Base-by-base conservation (phyloP, 2,113 vertebrate species). In the Chauna torquata region DNA sequence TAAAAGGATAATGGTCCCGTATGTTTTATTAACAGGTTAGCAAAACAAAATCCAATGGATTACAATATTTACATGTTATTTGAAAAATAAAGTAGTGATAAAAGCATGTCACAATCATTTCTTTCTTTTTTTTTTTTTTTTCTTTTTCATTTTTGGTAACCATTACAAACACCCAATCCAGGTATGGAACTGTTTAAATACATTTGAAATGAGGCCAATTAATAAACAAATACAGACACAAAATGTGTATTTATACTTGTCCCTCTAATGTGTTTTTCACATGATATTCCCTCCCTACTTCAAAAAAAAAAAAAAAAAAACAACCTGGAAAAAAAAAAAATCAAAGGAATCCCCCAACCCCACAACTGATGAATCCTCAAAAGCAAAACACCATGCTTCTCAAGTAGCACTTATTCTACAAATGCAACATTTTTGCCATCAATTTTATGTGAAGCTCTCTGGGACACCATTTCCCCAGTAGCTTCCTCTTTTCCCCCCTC, bases 21-120 rank as follows among this genome's bases (percentile, higher is more conserved):
- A 99, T 98, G 62, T 99, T 99, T 99, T 99, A 99, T 99, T 99
- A 99, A 99, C 99, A 99, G 99, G 99, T 99, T 99, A 99, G 99
- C 99, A 99, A 99, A 99, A 99, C 99, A 98, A 98, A 98, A 97
- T 98, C 98, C 98, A 98, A 99, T 99, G 99, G 99, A 99, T 99
- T 99, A 99, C 99, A 99, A 99, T 99, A 99, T 99, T 99, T 99
- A 99, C 99, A 99, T 98, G 98, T 99, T 99, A 99, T 99, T 98
- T 99, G 97, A 98, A 98, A 98, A 98, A 98, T 98, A 98, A 99
- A 99, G 98, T 99, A 99, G 99, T 99, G 99, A 99, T 99, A 99
- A 99, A 99, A 99, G 98, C 99, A 99, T 99, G 99, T 98, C 99
- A 99, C 98, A 99, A 99, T 98, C 98, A 98, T 99, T 99, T 98